Percentiles rank a stretch among this genome's conserved stretches.
phyloP scores from a whole-genome alignment of 1,140 invertebrate genomes.

The Diachasmimorpha longicaudata region DNA sequence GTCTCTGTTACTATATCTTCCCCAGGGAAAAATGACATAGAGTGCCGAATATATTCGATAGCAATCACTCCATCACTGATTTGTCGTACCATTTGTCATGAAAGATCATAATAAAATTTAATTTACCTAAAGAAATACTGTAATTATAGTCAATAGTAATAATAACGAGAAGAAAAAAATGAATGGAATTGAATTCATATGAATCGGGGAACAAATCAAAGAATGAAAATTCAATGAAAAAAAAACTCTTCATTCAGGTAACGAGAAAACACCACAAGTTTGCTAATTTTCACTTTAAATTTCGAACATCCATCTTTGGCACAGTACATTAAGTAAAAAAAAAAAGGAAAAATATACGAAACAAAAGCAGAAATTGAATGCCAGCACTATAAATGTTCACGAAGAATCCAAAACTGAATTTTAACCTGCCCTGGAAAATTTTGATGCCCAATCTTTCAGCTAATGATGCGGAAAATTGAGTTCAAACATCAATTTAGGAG shows the following conservation, averaged over 20 bases:
- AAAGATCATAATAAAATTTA: neutral
- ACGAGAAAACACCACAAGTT: slow-evolving; percentile 17
- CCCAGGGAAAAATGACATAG: too few species aligned
- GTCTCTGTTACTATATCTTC: too few species aligned
- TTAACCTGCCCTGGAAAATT: neutral
- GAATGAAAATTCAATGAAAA: neutral
- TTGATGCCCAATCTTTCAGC: neutral
- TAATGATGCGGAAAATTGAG: too few species aligned
- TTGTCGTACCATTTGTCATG: neutral
- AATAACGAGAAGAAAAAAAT: neutral
- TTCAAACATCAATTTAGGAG: too few species aligned
- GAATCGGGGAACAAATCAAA: neutral
- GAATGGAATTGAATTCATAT: neutral
- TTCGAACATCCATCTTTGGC: slow-evolving; percentile 38
- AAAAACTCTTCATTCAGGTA: neutral
- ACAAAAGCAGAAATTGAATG: slow-evolving; percentile 17
- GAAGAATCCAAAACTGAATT: neutral
- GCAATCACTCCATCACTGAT: neutral
- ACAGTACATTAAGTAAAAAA: slow-evolving; percentile 31
- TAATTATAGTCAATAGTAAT: neutral
- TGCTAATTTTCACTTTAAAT: slow-evolving; percentile 27
- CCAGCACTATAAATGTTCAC: neutral
- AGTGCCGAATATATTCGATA: neutral
- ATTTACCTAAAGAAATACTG: neutral
- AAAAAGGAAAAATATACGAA: slow-evolving; percentile 17